Evolutionary conservation across 2,113 vertebrate genomes (phyloP), one percentile per base, ranked within the genome.

Genomic region (Antigone vipio): DNA sequence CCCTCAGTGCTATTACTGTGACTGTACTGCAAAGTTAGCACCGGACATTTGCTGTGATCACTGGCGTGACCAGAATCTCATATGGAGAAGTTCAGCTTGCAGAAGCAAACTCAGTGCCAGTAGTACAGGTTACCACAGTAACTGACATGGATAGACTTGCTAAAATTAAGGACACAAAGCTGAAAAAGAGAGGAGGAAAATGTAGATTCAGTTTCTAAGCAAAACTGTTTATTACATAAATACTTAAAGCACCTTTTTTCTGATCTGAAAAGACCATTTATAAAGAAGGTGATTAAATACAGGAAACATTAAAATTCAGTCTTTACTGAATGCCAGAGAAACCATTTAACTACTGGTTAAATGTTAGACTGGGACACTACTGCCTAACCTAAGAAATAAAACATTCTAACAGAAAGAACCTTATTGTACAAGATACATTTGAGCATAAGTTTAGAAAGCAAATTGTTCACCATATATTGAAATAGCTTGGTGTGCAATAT

Each of bases 41-140:
- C 49, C 87, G 74, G 81, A 85, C 69, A 82, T 69, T 78, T 55
- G 34, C 56, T 72, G 49, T 77, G 56, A 88, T 68, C 76, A 84
- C 30, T 74, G 56, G 22, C 5, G 15, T 91, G 90, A 95, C 49
- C 82, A 64, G 93, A 92, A 93, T 92, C 66, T 82, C 38, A 52
- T 35, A 81, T 14, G 56, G 44, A 92, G 73, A 84, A 92, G 50
- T 74, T 85, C 88, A 74, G 53, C 30, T 85, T 77, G 79, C 64
- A 88, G 68, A 69, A 92, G 89, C 50, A 88, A 90, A 73, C 29
- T 56, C 56, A 24, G 58, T 76, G 71, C 29, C 69, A 79, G 56
- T 12, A 79, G 73, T 53, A 75, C 49, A 92, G 84, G 92, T 91
- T 95, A 79, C 89, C 85, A 91, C 77, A 95, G 89, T 95, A 88